Evolutionary conservation across 2,113 vertebrate genomes (phyloP).

Genomic region (Mus pahari): DNA sequence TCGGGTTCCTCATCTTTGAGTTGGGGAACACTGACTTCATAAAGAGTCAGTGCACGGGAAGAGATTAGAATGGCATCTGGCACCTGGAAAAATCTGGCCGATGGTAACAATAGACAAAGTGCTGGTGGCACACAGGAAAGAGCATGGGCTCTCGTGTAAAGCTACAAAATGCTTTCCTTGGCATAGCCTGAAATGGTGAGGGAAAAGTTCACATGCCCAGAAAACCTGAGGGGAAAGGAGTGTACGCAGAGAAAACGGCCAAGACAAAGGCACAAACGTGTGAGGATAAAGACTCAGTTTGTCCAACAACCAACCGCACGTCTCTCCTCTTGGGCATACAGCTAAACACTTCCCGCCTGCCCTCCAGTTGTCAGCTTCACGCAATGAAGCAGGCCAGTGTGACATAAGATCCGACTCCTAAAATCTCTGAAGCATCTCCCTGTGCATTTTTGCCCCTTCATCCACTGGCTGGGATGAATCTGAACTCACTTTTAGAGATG

Average conservation of each 20-base stretch:
- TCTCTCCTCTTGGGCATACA: neutral
- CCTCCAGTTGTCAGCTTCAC: neutral
- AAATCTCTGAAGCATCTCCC: neutral
- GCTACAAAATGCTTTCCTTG: neutral
- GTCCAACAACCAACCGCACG: neutral
- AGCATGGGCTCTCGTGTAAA: fast-evolving
- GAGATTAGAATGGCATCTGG: neutral
- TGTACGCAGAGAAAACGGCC: neutral
- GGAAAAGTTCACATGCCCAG: neutral
- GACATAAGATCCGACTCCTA: neutral
- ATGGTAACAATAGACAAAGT: neutral
- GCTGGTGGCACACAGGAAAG: neutral
- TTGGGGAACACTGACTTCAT: neutral
- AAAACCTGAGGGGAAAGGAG: neutral
- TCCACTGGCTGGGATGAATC: neutral
- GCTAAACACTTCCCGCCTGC: neutral
- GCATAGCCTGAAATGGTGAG: neutral
- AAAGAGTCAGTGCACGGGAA: neutral
- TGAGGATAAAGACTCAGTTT: neutral
- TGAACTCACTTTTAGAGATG: constrained; percentile 12
- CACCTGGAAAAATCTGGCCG: neutral
- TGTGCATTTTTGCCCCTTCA: neutral
- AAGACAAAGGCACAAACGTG: neutral
- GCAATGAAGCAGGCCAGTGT: neutral
- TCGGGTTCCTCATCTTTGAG: constrained; percentile 22